Evolutionary conservation across 2,888 invertebrate species (phyloP).

Genomic region (Drosophila longiperda): DNA sequence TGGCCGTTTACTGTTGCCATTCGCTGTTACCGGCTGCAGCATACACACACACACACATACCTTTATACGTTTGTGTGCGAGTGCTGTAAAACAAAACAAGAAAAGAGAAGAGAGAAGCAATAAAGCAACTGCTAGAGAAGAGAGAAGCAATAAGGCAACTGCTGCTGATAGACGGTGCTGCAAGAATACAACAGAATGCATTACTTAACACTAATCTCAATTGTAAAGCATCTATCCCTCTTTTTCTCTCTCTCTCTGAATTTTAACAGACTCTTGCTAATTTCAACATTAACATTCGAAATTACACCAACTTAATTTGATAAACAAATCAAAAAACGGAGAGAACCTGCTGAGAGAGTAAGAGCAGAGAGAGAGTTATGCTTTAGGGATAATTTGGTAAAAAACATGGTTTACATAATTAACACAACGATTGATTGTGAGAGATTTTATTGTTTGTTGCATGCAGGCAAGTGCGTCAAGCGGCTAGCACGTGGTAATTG

Average conservation of each 20-base stretch:
- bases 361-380: constrained; percentile 11
- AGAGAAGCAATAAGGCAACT: constrained; percentile 23
- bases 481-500: constrained; percentile 80
- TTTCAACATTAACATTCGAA: constrained; percentile 46
- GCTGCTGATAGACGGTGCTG: constrained; percentile 51
- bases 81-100: constrained; percentile 58
- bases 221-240: constrained; percentile 10
- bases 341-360: constrained; percentile 8
- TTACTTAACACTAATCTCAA: constrained; percentile 19
- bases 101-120: constrained; percentile 50
- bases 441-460: constrained; percentile 51
- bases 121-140: constrained; percentile 23
- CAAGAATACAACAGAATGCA: constrained; percentile 14
- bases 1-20: constrained; percentile 44
- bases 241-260: background rate
- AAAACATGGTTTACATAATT: constrained; percentile 79
- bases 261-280: constrained; percentile 56
- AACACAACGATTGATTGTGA: constrained; percentile 9
- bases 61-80: constrained; percentile 3
- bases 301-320: constrained; percentile 42
- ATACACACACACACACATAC: background rate
- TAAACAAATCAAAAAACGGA: constrained; percentile 44
- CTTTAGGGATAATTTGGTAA: constrained; percentile 8
- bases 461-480: constrained; percentile 49
- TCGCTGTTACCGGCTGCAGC: constrained; percentile 44